Conservation (phyloP, 2,113 vertebrate species). For the Erinaceus europaeus region DNA sequence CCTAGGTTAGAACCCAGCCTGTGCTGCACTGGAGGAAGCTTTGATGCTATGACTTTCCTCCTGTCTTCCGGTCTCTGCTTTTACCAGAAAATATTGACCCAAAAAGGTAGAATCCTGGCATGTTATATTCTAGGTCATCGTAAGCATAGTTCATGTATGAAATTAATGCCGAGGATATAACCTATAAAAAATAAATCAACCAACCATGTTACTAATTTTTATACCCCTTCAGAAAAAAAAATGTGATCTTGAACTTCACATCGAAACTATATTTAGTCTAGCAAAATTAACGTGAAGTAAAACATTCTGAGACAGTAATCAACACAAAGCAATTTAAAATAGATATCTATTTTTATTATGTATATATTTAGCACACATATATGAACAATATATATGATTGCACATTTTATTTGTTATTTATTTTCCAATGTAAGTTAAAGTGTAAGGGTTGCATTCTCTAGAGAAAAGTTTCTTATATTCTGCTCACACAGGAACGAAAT, state of each 20-base stretch:
- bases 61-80: too few species aligned
- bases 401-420: too few species aligned
- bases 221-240: conserved; percentile 33
- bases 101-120: too few species aligned
- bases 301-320: conserved; percentile 28
- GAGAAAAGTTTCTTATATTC: conserved; percentile 44
- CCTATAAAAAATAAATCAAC: conserved; percentile 44
- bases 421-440: conserved; percentile 52
- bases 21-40: too few species aligned
- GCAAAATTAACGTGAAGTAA: conserved; percentile 52
- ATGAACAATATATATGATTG: too few species aligned
- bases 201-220: background rate
- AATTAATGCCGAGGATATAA: conserved; percentile 6
- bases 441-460: conserved; percentile 10
- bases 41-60: too few species aligned
- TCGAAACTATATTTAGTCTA: conserved; percentile 14
- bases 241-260: conserved; percentile 25
- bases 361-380: too few species aligned
- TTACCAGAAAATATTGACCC: too few species aligned
- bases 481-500: conserved; percentile 36
- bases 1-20: too few species aligned
- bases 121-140: background rate
- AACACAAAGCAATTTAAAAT: conserved; percentile 36
- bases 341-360: too few species aligned
- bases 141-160: conserved; percentile 6